Base-by-base conservation (phyloP, 2,888 invertebrate genomes). In the Pachliopta kotzebuea region DNA sequence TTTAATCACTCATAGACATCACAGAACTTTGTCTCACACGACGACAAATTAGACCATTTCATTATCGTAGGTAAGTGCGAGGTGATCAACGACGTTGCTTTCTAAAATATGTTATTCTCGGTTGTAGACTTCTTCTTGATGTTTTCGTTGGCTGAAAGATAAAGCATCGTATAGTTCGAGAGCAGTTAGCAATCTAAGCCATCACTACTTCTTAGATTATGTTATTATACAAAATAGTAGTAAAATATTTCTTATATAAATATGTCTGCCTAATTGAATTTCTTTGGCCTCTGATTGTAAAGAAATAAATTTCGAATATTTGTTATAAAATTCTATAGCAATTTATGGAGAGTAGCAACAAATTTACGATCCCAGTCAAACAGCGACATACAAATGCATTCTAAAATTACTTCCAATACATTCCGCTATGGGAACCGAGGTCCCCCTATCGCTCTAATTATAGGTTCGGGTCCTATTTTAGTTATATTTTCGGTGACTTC, bases 371-470 rank as follows among this genome's bases (percentile, higher is more conserved):
- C 66, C 42, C 20, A 56, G 52, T 60, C 64, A 53, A 62, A 55
- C 63, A 49, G 66, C 45, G 49, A 60, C 37, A 24, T 45, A 57
- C 62, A 55, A 54, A 60, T 59, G 42, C 42, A 29, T 21, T 63
- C 58, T 63, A 58, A 61, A 65, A 62, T 65, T 62, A 68, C 63
- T 53, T 50, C 54, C 21, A 31, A 67, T 49, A 29, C 60, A 56
- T 61, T 50, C 26, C 52, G 53, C 31, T 70, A 63, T 67, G 71
- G 67, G 68, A 70, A 68, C 59, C 26, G 65, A 61, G 53, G 55
- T 71, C 70, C 72, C 72, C 74, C 73, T 67, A 66, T 68, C 68
- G 67, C 60, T 74, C 72, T 74, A 75, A 72, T 72, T 76, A 70
- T 74, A 70, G 69, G 62, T 52, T 63, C 66, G 65, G 24, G 29